These are phyloP conservation scores for Osedax frankpressi DNA, from an alignment of 2,888 invertebrate genomes.

Conservation along the genomic window DNA sequence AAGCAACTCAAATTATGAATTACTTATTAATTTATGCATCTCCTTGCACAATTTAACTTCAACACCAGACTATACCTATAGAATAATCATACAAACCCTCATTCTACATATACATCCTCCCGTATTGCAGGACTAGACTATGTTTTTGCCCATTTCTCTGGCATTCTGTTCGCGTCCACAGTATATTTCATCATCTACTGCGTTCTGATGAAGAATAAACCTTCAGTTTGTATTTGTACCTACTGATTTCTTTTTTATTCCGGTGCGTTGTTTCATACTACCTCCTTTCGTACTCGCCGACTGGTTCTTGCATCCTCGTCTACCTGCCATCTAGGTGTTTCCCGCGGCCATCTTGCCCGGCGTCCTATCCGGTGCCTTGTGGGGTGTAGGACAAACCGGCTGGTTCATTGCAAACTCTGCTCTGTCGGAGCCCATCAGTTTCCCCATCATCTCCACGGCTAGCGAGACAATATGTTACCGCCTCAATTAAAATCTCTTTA, in stretches of 20 bases:
- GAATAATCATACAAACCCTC: too few species aligned
- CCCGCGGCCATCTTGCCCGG: slow-evolving; percentile 46
- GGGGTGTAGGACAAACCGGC: slow-evolving; percentile 47
- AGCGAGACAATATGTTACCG: slow-evolving; percentile 17
- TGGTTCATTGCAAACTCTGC: slow-evolving; percentile 50
- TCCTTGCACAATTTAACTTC: too few species aligned
- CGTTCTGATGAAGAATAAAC: slow-evolving; percentile 40
- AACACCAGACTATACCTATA: too few species aligned
- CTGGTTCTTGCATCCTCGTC: background rate
- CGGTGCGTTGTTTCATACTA: background rate
- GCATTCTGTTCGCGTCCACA: slow-evolving; percentile 45
- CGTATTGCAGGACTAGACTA: slow-evolving; percentile 43
- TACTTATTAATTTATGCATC: too few species aligned
- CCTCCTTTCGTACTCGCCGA: background rate
- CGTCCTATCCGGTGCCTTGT: slow-evolving; percentile 47
- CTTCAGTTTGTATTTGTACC: slow-evolving; percentile 30
- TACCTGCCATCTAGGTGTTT: slow-evolving; percentile 32
- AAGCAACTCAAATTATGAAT: too few species aligned
- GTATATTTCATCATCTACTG: slow-evolving; percentile 45
- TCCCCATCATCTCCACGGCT: slow-evolving; percentile 48
- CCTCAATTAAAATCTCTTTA: background rate
- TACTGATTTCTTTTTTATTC: slow-evolving; percentile 29
- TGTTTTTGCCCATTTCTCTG: slow-evolving; percentile 48
- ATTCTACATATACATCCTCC: too few species aligned
- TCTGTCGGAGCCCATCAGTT: slow-evolving; percentile 48